Conservation (phyloP, 2,113 vertebrate genomes). For the Gnathonemus longibarbis region DNA sequence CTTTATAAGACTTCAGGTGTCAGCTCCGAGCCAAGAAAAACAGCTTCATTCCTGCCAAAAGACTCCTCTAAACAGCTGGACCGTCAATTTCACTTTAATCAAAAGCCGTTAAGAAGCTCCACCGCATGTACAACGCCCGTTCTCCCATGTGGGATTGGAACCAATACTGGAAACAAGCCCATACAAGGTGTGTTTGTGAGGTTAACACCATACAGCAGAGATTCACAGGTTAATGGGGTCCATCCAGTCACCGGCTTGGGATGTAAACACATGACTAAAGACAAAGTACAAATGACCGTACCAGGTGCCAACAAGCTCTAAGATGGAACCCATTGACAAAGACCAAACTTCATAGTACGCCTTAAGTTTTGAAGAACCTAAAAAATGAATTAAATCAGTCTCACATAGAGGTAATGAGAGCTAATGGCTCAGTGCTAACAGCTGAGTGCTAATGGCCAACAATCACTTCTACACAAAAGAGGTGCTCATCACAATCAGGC, state of each 20-base stretch:
- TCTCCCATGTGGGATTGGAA: not conserved
- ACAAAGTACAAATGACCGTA: not conserved
- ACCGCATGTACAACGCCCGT: not conserved
- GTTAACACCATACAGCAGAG: not conserved
- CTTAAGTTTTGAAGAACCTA: not conserved
- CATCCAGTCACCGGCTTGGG: not conserved
- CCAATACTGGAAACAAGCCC: not conserved
- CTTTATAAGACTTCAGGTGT: not conserved
- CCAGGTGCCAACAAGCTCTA: not conserved
- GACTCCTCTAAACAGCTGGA: not conserved
- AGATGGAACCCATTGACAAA: not conserved
- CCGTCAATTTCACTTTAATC: not conserved
- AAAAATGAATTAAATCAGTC: not conserved
- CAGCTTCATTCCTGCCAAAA: not conserved
- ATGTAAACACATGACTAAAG: not conserved
- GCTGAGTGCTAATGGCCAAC: not conserved
- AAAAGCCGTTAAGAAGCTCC: not conserved
- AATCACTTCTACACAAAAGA: not conserved
- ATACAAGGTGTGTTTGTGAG: not conserved
- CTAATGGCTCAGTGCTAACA: constrained; percentile 1
- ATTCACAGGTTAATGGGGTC: not conserved
- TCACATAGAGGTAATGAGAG: not conserved
- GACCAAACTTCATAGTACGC: not conserved
- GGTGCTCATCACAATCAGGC: not conserved
- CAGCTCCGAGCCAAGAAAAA: not conserved